These are phyloP conservation scores for Morinoia aosen DNA, from an alignment of 2,888 invertebrate genomes.

Conservation along the genomic window DNA sequence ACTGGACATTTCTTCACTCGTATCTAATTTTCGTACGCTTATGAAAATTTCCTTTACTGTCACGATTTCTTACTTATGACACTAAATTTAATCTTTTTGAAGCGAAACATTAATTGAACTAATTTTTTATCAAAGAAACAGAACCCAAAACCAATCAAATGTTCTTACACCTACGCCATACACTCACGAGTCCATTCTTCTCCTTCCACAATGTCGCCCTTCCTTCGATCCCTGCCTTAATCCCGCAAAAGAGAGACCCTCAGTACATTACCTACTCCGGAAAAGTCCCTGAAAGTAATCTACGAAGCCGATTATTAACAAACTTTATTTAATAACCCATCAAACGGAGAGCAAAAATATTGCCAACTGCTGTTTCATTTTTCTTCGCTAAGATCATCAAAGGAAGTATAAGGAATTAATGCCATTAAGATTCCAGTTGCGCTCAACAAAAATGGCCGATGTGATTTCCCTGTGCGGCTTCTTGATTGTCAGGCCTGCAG, in stretches of 20 bases:
- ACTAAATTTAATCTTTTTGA: background rate
- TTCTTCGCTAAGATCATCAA: conserved; percentile 52
- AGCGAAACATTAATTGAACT: background rate
- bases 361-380: conserved; percentile 54
- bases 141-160: background rate
- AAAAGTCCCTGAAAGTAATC: conserved; percentile 53
- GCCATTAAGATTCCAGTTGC: conserved; percentile 49
- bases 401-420: conserved; percentile 53
- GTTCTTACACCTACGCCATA: background rate
- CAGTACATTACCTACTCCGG: conserved; percentile 36
- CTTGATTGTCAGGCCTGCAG: conserved; percentile 25
- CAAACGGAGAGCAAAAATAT: conserved; percentile 54
- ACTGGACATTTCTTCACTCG: too few species aligned
- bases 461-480: conserved; percentile 50
- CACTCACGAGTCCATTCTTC: background rate
- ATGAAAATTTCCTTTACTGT: too few species aligned
- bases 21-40: too few species aligned
- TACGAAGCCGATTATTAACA: conserved; percentile 56
- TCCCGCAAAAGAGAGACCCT: conserved; percentile 14
- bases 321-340: conserved; percentile 55
- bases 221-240: background rate
- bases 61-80: background rate
- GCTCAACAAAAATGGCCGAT: conserved; percentile 10
- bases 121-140: background rate
- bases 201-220: background rate